Percentiles rank a stretch among this genome's conserved stretches.
Evolutionary conservation across 2,888 invertebrate genomes (phyloP).

Genomic region (Limnephilus rhombicus): DNA sequence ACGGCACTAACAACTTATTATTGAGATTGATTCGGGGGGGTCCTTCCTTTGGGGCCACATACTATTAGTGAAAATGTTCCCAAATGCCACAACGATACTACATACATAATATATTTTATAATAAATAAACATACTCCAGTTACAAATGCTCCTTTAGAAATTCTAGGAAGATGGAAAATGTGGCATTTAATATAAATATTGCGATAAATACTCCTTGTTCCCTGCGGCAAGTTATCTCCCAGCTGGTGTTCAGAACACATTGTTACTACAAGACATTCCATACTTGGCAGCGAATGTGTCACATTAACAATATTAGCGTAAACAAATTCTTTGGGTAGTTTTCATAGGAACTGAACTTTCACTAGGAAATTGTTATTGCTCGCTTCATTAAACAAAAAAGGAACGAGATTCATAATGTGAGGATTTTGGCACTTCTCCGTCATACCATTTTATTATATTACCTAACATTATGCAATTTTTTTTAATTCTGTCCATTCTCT

Average conservation of each 20-base stretch:
- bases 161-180: neutral
- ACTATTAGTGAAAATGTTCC: neutral
- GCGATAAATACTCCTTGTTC: neutral
- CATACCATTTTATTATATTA: neutral
- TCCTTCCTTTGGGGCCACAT: neutral
- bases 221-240: neutral
- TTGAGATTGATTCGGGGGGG: neutral
- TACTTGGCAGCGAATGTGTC: neutral
- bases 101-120: no score
- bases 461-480: neutral
- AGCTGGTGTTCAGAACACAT: neutral
- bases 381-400: neutral
- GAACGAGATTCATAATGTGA: neutral
- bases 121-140: neutral
- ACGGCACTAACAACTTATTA: neutral
- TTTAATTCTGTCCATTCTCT: neutral
- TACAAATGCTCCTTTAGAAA: neutral
- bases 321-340: slow-evolving; percentile 5
- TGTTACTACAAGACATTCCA: neutral
- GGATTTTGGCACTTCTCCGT: neutral
- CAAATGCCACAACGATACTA: neutral
- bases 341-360: neutral
- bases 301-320: no score
- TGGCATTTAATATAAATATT: neutral
- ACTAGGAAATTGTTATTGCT: neutral